Conservation (phyloP, 2,113 vertebrate species). For the Pionites leucogaster region DNA sequence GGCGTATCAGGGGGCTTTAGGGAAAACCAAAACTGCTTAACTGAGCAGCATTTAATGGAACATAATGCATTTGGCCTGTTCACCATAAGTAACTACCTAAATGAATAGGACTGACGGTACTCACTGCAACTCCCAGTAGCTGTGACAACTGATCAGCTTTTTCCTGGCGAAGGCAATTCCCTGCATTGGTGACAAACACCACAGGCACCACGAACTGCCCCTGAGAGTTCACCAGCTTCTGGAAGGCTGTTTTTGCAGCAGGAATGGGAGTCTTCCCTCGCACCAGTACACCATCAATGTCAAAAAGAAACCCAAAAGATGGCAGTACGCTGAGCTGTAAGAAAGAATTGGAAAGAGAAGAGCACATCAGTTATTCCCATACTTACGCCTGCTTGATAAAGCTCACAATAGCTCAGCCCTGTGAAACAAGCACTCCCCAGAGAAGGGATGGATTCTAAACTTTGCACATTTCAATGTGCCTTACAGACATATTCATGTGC, state of each 20-base stretch:
- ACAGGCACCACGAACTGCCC: slow-evolving; percentile 85
- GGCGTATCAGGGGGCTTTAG: not conserved
- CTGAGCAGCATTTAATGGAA: not conserved
- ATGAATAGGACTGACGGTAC: slow-evolving; percentile 8
- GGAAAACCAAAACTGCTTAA: not conserved
- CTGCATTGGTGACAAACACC: slow-evolving; percentile 92
- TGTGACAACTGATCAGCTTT: slow-evolving; percentile 87
- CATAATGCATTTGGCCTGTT: not conserved
- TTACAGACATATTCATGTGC: rapidly evolving
- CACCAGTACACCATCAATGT: slow-evolving; percentile 87
- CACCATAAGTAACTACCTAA: not conserved
- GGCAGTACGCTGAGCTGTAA: slow-evolving; percentile 63
- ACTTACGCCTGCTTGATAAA: rapidly evolving
- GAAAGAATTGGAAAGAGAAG: not conserved
- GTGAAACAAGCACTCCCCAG: not conserved
- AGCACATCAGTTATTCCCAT: not conserved
- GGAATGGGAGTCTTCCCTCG: slow-evolving; percentile 84
- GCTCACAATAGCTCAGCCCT: not conserved
- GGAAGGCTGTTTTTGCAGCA: slow-evolving; percentile 81
- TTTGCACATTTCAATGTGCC: not conserved
- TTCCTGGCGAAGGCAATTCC: slow-evolving; percentile 83
- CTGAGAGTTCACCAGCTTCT: slow-evolving; percentile 79
- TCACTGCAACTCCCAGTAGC: slow-evolving; percentile 84
- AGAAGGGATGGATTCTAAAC: not conserved
- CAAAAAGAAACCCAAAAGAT: slow-evolving; percentile 83